These are phyloP conservation scores for Phenganax stokvisi DNA, from an alignment of 92 coral and sea anemone species.

Conservation along the genomic window DNA sequence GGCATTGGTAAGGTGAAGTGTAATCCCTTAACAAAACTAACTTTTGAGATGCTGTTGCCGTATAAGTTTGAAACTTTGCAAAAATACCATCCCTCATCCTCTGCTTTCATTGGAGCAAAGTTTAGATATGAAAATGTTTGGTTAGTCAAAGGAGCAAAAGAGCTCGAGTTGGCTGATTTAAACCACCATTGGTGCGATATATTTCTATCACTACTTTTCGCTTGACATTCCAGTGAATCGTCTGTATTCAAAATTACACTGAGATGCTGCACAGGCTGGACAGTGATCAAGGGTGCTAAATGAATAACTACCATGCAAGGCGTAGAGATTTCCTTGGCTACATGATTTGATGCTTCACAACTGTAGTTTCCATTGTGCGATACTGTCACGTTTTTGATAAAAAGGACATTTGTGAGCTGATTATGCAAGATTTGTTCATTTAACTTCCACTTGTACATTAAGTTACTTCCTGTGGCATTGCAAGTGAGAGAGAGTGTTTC, in stretches of 20 bases:
- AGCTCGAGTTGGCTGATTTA: conserved; percentile 28
- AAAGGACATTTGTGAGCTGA: conserved; percentile 28
- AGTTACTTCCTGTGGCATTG: conserved; percentile 45
- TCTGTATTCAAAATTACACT: conserved; percentile 39
- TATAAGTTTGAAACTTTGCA: conserved; percentile 60
- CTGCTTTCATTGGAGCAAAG: conserved; percentile 29
- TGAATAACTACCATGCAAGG: conserved; percentile 59
- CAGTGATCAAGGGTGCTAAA: conserved; percentile 49
- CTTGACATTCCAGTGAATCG: conserved; percentile 47
- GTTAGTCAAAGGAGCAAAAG: conserved; percentile 28
- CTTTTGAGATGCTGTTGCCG: conserved; percentile 51
- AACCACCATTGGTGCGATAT: conserved; percentile 61
- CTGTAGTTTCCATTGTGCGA: conserved; percentile 61
- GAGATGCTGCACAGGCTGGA: conserved; percentile 53
- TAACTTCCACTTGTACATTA: conserved; percentile 56
- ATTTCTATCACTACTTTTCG: conserved; percentile 39
- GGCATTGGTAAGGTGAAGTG: conserved; percentile 54
- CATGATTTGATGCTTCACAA: conserved; percentile 62
- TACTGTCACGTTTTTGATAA: conserved; percentile 39
- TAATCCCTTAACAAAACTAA: conserved; percentile 50
- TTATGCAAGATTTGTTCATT: conserved; percentile 42
- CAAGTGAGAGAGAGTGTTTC: conserved; percentile 50
- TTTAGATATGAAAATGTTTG: conserved; percentile 47
- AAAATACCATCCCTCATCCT: conserved; percentile 57
- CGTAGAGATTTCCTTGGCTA: conserved; percentile 49